phyloP scores from a whole-genome alignment of 2,113 vertebrate species.

The Datnioides undecimradiatus region DNA sequence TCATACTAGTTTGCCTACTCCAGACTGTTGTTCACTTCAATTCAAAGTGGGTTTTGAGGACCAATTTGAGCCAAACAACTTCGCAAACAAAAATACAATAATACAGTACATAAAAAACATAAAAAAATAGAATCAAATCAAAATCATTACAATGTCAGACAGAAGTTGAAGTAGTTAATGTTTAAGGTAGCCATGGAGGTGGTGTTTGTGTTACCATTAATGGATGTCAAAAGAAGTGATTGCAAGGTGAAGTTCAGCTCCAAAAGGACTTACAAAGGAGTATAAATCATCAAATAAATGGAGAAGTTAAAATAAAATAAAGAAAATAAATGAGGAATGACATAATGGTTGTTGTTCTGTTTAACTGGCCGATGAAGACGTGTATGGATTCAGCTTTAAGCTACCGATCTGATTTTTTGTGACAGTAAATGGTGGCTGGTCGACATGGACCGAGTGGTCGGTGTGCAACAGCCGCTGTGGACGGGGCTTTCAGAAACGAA shows the following conservation, averaged over 20 bases:
- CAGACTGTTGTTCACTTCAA: neutral
- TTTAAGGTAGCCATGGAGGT: no score
- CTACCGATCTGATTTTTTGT: conserved; percentile 32
- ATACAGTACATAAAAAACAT: neutral
- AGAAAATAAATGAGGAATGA: neutral
- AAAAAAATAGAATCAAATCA: neutral
- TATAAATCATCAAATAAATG: neutral
- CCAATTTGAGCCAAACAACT: neutral
- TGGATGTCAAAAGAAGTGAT: no score
- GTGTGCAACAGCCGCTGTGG: conserved; percentile 94
- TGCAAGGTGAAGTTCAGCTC: no score
- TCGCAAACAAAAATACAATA: neutral
- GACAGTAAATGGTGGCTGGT: conserved; percentile 96
- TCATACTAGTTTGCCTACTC: neutral
- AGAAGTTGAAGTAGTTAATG: neutral
- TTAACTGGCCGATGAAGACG: neutral
- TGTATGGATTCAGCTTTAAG: neutral
- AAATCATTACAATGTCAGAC: neutral
- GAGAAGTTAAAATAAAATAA: neutral
- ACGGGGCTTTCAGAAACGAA: conserved; percentile 93
- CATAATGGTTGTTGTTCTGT: neutral
- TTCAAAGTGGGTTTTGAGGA: neutral
- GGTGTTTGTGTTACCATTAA: no score
- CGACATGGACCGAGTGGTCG: conserved; percentile 97
- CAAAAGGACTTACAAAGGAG: neutral